phyloP scores from a whole-genome alignment of 2,113 vertebrate species.

The Pipa parva region DNA sequence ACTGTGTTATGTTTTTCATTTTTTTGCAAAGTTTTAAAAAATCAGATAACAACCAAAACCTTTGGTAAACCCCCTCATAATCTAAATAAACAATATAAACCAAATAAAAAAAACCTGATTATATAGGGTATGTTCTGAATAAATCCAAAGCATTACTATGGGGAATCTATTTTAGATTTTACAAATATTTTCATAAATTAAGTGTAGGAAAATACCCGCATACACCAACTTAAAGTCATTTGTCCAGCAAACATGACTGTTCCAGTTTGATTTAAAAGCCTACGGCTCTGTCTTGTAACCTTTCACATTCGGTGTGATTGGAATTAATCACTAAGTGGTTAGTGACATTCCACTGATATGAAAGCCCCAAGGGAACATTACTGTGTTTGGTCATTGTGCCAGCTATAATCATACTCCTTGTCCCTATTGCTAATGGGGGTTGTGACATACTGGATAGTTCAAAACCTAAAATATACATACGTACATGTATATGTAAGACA shows the following conservation, averaged over 20 bases:
- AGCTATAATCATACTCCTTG: slow-evolving; percentile 29
- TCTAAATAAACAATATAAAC: too few relatives aligned
- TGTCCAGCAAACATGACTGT: slow-evolving; percentile 11
- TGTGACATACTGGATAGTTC: slow-evolving; percentile 15
- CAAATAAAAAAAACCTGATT: too few relatives aligned
- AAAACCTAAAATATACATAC: slow-evolving; percentile 20
- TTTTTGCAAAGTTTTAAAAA: too few relatives aligned
- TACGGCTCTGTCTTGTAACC: slow-evolving; percentile 32
- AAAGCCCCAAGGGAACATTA: slow-evolving; percentile 30
- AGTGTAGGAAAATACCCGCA: too few relatives aligned
- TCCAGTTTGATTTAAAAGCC: slow-evolving; percentile 26
- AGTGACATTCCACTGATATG: slow-evolving; percentile 39
- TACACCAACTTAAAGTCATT: background rate
- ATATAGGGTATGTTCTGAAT: too few relatives aligned
- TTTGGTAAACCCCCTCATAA: too few relatives aligned
- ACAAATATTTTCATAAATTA: too few relatives aligned
- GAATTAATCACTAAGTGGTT: slow-evolving; percentile 39
- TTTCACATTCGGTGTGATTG: slow-evolving; percentile 39
- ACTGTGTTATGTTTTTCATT: too few relatives aligned
- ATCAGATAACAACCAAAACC: too few relatives aligned
- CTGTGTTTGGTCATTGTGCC: slow-evolving; percentile 40
- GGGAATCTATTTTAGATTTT: too few relatives aligned
- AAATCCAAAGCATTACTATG: too few relatives aligned
- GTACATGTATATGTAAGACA: background rate
- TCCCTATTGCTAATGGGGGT: slow-evolving; percentile 21